Base-by-base conservation (phyloP, 92 coral and sea anemone species). In the Palythoa grandiflora region DNA sequence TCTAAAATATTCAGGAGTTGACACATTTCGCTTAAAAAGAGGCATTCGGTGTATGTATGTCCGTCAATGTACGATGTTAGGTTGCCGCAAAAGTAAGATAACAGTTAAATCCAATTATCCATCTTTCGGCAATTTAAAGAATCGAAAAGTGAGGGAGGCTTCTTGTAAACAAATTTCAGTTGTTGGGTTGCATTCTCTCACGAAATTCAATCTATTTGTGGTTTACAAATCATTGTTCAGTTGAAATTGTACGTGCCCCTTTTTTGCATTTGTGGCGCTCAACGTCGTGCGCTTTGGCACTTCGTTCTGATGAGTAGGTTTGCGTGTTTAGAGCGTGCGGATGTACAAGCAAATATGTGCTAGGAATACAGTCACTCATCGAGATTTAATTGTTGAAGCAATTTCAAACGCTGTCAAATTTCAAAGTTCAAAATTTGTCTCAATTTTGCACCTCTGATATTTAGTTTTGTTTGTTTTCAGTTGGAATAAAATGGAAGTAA, bases 301-400 rank as follows among this genome's bases (percentile, higher is more conserved):
- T n/a, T 1, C 15, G 60, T 63, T 66, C 13, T 21, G n/a, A 16
- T 38, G 36, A 60, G 37, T 1, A 10, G 73, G 5, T 63, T 63
- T 61, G 84, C 73, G 73, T 79, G 84, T 61, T 39, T 36, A 79
- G 20, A 39, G 84, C 84, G 80, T 20, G 80, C 9, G 3, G 75
- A 15, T 12, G 17, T 20, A 38, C 54, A 3, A 1, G 8, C 11
- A 40, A n/a, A 15, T 17, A 48, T 36, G 75, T 38, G 71, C 84
- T 28, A 54, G 76, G 54, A 50, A 28, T 68, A 70, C 11, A 81
- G 73, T 81, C 86, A 81, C 86, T 81, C 86, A 66, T 81, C 75
- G 75, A 81, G 71, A 81, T 65, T 81, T 81, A 66, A 66, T 81
- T 81, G 86, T 13, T 13, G 63, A 81, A 81, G 75, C 17, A 28